Base-by-base conservation (phyloP, 2,113 vertebrate species). In the Proterorhinus semilunaris region DNA sequence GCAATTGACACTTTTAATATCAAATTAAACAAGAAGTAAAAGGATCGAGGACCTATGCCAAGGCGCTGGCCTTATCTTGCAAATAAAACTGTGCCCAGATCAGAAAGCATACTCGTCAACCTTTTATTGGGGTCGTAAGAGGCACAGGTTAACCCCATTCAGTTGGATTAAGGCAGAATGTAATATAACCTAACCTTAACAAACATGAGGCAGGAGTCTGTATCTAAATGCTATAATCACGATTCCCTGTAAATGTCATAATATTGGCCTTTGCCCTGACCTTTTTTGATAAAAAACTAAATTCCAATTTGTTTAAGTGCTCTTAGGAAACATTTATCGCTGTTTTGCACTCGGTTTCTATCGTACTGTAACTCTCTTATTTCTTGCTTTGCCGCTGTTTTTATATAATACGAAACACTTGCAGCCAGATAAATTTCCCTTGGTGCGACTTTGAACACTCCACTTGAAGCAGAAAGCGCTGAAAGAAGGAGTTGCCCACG, bases 361-460 rank as follows among this genome's bases (percentile, higher is more conserved):
- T 36, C 27, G 55, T 58, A 58, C 58, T 8, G 36, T n/a, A 44
- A 44, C 8, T 5, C 55, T 42, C 11, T 15, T 11, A 58, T 15
- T 58, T 58, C 55, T 42, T 0, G 27, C 54, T 42, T 15, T 61
- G 58, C 58, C 8, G 15, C 42, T 45, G 15, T 45, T 42, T 61
- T 61, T 8, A 11, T 45, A 61, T 4, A 36, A 3, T 44, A 4
- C 21, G 17, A 27, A 21, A 7, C 51, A 53, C 51, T 44, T 42
- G 10, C 10, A 8, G 12, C 57, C 11, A 59, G 27, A 43, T 59
- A 36, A 59, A 59, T 59, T 43, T 59, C 57, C 57, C 36, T 8
- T 61, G 58, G 58, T 61, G 42, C 13, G 13, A 61, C 42, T 45
- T 61, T 61, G 58, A 61, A 61, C 58, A 61, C 42, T 43, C 42